Base-by-base conservation (phyloP, 2,113 vertebrate species). In the Eidolon helvum region DNA sequence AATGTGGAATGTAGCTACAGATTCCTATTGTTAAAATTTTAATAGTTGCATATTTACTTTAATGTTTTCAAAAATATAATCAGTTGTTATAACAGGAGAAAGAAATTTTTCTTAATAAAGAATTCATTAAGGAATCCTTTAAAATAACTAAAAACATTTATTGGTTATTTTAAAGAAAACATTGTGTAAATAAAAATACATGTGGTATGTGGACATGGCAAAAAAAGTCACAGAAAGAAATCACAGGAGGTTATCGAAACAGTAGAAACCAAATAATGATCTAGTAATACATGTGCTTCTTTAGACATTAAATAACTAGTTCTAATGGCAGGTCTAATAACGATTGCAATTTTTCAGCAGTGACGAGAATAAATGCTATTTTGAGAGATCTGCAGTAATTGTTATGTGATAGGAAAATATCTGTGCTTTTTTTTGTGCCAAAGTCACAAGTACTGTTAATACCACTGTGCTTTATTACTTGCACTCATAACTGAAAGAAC, bases 181-280 rank as follows among this genome's bases (percentile, higher is more conserved):
- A 11, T 28, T 33, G 68, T 71, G 7, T 85, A 80, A 86, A 91
- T 94, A 88, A 80, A 92, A 95, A 55, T n/a, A 87, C 8, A 95
- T 45, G 19, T 91, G 8, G 8, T 91, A 12, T 68, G 35, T 38
- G 38, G 22, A 66, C 15, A 40, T 91, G 75, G 65, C 18, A 45
- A 66, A 86, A 95, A 74, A 53, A 85, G 65, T 61, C 50, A 16
- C 11, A 28, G 43, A 68, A 86, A 59, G 19, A 87, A 87, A 94
- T 90, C 53, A 48, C 14, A 69, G 43, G 35, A 69, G 9, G 16
- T 74, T 59, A 95, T 68, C 30, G 82, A 94, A 94, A 63, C 15
- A 83, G 18, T 65, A 65, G 48, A 93, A 93, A 59, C 11, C 61
- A 66, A 79, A 90, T 94, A 55, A 40, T n/a, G 40, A 55, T 82